Conservation (phyloP, 2,113 vertebrate species). For the Alaudala cheleensis region DNA sequence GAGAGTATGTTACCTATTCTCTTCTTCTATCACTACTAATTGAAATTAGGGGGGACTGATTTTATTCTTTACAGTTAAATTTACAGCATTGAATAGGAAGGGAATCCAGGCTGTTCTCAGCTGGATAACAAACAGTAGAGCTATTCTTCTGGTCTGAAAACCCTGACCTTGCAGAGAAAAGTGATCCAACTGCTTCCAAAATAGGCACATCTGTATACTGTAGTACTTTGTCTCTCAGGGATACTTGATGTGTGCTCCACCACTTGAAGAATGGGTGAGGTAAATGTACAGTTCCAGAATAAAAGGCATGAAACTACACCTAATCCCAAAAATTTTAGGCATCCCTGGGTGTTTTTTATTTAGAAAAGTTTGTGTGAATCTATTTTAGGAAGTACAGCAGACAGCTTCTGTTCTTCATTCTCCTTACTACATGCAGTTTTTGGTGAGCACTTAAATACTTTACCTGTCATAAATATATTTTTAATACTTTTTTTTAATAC, state of each 20-base stretch:
- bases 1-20: not conserved
- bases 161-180: slow-evolving; percentile 42
- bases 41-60: not conserved
- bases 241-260: not conserved
- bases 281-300: not conserved
- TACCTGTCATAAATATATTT: not conserved
- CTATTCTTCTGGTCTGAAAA: slow-evolving; percentile 45
- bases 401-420: not conserved
- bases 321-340: not conserved
- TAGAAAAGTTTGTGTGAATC: not conserved
- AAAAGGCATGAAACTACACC: not conserved
- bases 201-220: slow-evolving; percentile 55
- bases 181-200: slow-evolving; percentile 54
- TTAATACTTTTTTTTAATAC: not conserved
- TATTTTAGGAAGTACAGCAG: not conserved
- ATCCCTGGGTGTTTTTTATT: not conserved
- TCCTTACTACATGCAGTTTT: not conserved
- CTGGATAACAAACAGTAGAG: slow-evolving; percentile 55
- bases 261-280: not conserved
- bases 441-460: not conserved
- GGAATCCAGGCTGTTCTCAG: slow-evolving; percentile 38
- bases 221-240: slow-evolving; percentile 16
- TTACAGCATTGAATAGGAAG: not conserved
- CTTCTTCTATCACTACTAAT: not conserved
- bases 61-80: not conserved